Evolutionary conservation across 92 coral and sea anemone species (phyloP).

Genomic region (Palythoa heliodiscus): DNA sequence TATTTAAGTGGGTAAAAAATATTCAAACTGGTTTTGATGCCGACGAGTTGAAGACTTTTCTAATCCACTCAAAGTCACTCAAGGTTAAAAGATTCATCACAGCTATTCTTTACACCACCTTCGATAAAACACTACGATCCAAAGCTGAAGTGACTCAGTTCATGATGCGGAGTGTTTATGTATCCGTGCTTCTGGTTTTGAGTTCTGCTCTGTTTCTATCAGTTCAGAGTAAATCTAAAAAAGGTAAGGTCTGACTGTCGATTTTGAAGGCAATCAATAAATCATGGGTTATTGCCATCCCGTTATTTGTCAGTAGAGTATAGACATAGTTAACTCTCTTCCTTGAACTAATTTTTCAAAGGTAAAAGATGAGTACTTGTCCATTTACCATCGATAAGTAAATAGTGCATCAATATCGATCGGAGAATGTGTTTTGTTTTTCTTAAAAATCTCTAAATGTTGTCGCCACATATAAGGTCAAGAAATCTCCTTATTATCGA

Average conservation of each 20-base stretch:
- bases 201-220: neutral
- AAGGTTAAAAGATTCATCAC: neutral
- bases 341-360: neutral
- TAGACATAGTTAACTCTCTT: neutral
- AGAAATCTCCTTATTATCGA: too few relatives aligned
- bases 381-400: neutral
- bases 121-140: neutral
- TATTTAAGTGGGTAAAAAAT: neutral
- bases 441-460: neutral
- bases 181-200: neutral
- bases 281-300: neutral
- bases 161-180: neutral
- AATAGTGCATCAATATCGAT: too few relatives aligned
- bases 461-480: neutral
- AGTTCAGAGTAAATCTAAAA: neutral
- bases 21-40: too few relatives aligned
- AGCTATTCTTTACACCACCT: neutral
- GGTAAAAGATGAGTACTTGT: neutral
- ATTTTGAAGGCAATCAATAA: neutral
- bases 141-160: neutral
- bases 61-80: neutral
- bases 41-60: neutral
- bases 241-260: neutral
- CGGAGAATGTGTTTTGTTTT: too few relatives aligned
- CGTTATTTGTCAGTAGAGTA: neutral